phyloP scores from a whole-genome alignment of 1,140 invertebrate species.

The Aricia agestis region DNA sequence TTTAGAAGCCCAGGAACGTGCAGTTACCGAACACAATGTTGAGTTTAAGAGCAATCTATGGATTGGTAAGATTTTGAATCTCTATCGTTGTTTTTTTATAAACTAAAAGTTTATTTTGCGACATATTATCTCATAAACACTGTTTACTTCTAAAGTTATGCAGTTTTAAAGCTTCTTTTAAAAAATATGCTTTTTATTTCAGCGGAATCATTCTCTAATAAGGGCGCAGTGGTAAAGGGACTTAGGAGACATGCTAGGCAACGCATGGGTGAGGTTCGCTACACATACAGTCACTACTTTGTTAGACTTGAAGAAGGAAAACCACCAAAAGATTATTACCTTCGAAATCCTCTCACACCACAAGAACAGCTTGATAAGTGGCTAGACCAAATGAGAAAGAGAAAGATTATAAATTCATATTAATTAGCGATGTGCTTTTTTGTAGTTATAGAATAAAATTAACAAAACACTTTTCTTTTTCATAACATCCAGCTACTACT shows the following conservation, averaged over 20 bases:
- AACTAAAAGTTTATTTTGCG: too few relatives aligned
- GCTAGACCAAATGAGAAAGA: slow-evolving; percentile 81
- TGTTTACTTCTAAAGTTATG: too few relatives aligned
- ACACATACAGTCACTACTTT: slow-evolving; percentile 92
- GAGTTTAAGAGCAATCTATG: slow-evolving; percentile 97
- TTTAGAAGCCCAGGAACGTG: slow-evolving; percentile 92
- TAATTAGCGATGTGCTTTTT: slow-evolving; percentile 70
- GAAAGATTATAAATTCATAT: slow-evolving; percentile 83
- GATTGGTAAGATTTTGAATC: slow-evolving; percentile 83
- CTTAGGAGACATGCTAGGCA: slow-evolving; percentile 86
- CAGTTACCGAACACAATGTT: slow-evolving; percentile 93
- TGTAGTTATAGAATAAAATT: slow-evolving; percentile 10
- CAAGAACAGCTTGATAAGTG: slow-evolving; percentile 85
- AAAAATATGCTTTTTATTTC: slow-evolving; percentile 45
- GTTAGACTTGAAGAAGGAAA: slow-evolving; percentile 93
- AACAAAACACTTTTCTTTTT: background rate
- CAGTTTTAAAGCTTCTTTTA: too few relatives aligned
- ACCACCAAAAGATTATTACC: slow-evolving; percentile 91
- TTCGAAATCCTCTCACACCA: slow-evolving; percentile 80
- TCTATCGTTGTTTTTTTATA: background rate
- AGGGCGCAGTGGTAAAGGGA: slow-evolving; percentile 87
- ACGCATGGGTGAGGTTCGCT: slow-evolving; percentile 83
- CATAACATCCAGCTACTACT: background rate
- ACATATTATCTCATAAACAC: too few relatives aligned
- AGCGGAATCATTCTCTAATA: slow-evolving; percentile 91